Evolutionary conservation across 2,113 vertebrate genomes (phyloP), one percentile per base, ranked within the genome.

Genomic region (Brachirus orientalis): DNA sequence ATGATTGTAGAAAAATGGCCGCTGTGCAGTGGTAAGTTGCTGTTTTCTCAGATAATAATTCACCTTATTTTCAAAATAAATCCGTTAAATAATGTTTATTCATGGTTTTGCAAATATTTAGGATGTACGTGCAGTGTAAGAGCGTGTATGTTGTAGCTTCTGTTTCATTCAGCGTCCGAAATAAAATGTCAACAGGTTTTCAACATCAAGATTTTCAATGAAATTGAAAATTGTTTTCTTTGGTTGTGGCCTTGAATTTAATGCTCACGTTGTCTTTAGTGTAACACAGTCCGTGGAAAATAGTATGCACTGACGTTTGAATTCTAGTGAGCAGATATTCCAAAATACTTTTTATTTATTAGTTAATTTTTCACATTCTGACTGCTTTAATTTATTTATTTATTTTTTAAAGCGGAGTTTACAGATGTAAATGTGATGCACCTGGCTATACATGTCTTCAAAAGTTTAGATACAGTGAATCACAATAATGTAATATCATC

Each of bases 1-100:
- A 77, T 93, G 93, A 93, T 35, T 40, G 50, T 3, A 63, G 53
- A 83, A 88, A 90, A 69, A 94, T 94, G 93, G 91, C 92, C 77
- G 83, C 89, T 13, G 91, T 93, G 65, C 90, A 92, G 79, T 94
- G 93, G 93, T 93, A 79, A 90, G 93, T 82, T 75, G 56, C 64
- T 61, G 7, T 63, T 73, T 60, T 61, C 59, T 63, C 16, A 44
- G 54, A 11, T 41, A 8, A 73, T 55, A 55, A 19, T 20, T n/a
- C 28, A 41, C 13, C 8, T 5, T 8, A 17, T 51, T 51, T 10
- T 16, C 28, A 47, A 22, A 0, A 9, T 8, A 9, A 16, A 63
- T 18, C 0, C 3, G 6, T 18, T n/a, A 1, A 56, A 45, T 40
- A 3, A 0, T 5, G 6, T 38, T 2, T 68, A 0, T 43, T 11